These are phyloP conservation scores for Thryonomys swinderianus DNA, from an alignment of 2,113 vertebrate species.

Conservation along the genomic window DNA sequence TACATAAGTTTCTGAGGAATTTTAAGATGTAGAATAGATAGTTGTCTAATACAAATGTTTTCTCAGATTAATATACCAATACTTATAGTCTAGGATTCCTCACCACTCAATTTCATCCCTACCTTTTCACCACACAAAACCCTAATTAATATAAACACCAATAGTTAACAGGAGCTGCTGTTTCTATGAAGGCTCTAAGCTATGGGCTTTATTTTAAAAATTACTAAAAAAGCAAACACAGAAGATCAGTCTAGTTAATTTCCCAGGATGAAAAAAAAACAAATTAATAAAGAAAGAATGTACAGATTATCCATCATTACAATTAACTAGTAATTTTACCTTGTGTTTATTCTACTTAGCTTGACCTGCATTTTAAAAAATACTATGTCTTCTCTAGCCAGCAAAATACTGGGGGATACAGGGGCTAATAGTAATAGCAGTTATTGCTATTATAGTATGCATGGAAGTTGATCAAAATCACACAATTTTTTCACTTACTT, in stretches of 20 bases:
- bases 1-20: not conserved
- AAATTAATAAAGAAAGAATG: not conserved
- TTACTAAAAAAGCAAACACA: conserved; percentile 52
- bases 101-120: conserved; percentile 4
- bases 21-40: conserved; percentile 11
- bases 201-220: not conserved
- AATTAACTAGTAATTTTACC: conserved; percentile 31
- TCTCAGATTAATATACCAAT: not conserved
- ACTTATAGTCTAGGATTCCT: not conserved
- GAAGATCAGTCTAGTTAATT: conserved; percentile 44
- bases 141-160: conserved; percentile 49
- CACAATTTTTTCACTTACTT: not conserved
- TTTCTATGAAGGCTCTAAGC: conserved; percentile 17
- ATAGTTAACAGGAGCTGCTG: not conserved
- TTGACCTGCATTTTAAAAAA: not conserved
- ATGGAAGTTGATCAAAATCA: conserved; percentile 34
- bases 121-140: conserved; percentile 22
- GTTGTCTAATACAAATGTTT: not conserved
- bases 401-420: conserved; percentile 41
- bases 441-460: not conserved
- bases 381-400: not conserved
- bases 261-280: conserved; percentile 28
- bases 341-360: conserved; percentile 19
- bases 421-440: conserved; percentile 2
- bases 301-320: conserved; percentile 21